phyloP scores from a whole-genome alignment of 2,888 invertebrate genomes.

The Netelia melanura region DNA sequence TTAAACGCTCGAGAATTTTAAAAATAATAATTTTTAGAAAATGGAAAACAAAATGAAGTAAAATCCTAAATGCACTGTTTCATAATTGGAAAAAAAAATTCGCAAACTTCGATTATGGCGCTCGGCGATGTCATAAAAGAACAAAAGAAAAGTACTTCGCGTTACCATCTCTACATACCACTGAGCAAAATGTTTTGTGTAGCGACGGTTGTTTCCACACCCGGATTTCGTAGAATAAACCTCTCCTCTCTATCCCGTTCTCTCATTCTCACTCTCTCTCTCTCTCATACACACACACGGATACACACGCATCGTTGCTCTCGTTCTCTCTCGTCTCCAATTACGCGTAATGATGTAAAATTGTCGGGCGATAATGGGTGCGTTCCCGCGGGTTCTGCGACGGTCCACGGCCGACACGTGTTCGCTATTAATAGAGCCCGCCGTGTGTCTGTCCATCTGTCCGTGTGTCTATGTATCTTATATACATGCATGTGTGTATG shows the following conservation, averaged over 20 bases:
- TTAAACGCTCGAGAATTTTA: background rate
- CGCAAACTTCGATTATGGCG: no score
- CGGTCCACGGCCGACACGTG: slow-evolving; percentile 74
- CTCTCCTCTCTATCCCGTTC: slow-evolving; percentile 9
- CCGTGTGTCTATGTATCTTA: background rate
- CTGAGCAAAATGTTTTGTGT: background rate
- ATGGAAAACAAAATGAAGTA: background rate
- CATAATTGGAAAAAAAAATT: no score
- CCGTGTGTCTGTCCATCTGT: slow-evolving; percentile 28
- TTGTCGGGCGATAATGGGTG: slow-evolving; percentile 78
- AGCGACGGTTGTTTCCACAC: slow-evolving; percentile 50
- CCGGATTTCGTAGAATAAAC: slow-evolving; percentile 58
- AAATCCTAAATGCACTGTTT: background rate
- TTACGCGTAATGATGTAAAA: slow-evolving; percentile 81
- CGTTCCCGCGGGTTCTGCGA: slow-evolving; percentile 61
- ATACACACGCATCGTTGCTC: no score
- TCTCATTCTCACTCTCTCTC: slow-evolving; percentile 8
- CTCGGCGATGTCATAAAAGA: no score
- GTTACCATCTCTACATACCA: background rate
- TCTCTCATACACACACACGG: background rate
- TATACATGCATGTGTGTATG: no score
- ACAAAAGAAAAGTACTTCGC: no score
- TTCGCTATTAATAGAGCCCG: slow-evolving; percentile 78
- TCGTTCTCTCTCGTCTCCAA: slow-evolving; percentile 71
- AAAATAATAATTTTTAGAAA: background rate